Percentiles rank a stretch among this genome's conserved stretches.
Conservation (phyloP, 2,888 invertebrate genomes). For the Calliphora vomitoria region DNA sequence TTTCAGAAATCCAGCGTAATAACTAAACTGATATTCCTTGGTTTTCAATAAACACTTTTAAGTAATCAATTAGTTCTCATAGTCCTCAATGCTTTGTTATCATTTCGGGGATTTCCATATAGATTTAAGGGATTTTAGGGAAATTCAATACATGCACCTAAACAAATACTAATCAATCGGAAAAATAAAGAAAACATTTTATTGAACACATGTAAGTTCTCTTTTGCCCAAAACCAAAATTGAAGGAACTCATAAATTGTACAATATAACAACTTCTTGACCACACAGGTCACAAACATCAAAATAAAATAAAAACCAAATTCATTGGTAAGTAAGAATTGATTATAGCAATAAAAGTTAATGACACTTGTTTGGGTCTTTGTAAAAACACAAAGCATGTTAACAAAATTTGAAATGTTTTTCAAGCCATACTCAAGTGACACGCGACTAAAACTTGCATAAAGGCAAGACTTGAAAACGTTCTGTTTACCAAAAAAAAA, state of each 20-base stretch:
- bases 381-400: neutral
- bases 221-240: constrained; percentile 4
- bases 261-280: constrained; percentile 25
- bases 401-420: constrained; percentile 32
- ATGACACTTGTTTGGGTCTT: constrained; percentile 66
- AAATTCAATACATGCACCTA: too few species aligned
- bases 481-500: neutral
- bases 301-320: neutral
- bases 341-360: constrained; percentile 69
- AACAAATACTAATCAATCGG: too few species aligned
- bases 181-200: too few species aligned
- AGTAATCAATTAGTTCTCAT: too few species aligned
- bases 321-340: constrained; percentile 63
- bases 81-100: too few species aligned
- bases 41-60: too few species aligned
- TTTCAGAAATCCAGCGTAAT: too few species aligned
- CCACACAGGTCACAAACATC: constrained; percentile 43
- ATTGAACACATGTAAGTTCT: too few species aligned
- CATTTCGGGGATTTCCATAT: too few species aligned
- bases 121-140: too few species aligned
- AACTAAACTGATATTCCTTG: too few species aligned
- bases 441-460: constrained; percentile 72
- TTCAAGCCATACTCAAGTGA: constrained; percentile 46
- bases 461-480: constrained; percentile 16
- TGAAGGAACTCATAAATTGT: constrained; percentile 25